Conservation (phyloP, 1,140 invertebrate species). For the Stegodyphus dumicola region DNA sequence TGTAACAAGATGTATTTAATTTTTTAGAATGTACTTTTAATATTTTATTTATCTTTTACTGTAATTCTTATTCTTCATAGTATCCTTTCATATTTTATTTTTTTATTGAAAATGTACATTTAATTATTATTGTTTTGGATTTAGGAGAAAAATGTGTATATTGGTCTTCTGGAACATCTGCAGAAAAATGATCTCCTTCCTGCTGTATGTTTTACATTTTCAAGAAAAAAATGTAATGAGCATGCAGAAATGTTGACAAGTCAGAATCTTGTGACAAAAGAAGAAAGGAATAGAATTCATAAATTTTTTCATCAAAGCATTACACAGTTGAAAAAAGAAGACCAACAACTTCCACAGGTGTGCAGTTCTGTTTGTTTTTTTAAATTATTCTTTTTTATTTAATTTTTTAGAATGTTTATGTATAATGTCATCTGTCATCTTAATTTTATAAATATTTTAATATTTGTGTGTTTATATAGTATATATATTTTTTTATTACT, state of each 20-base stretch:
- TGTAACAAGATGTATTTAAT: no score
- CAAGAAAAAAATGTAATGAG: slow-evolving; percentile 86
- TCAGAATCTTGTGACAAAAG: slow-evolving; percentile 83
- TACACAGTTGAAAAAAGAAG: slow-evolving; percentile 83
- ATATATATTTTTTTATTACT: no score
- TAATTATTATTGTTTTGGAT: not conserved
- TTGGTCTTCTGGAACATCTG: slow-evolving; percentile 56
- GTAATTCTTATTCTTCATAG: no score
- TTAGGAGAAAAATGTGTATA: slow-evolving; percentile 55
- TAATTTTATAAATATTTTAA: no score
- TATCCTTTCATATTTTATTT: no score
- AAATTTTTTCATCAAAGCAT: slow-evolving; percentile 87
- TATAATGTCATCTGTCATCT: no score
- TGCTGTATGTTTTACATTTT: slow-evolving; percentile 94
- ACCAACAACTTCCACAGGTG: slow-evolving; percentile 90
- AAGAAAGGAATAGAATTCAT: slow-evolving; percentile 85
- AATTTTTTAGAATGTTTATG: not conserved
- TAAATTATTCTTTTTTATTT: slow-evolving; percentile 16
- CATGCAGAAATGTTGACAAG: slow-evolving; percentile 77
- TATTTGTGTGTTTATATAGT: no score
- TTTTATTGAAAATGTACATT: no score
- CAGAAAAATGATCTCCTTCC: slow-evolving; percentile 88
- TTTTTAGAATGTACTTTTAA: no score
- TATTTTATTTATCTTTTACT: no score
- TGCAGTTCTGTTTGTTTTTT: not conserved